Evolutionary conservation across 2,888 invertebrate species (phyloP).

Genomic region (Lampropteryx suffumata): DNA sequence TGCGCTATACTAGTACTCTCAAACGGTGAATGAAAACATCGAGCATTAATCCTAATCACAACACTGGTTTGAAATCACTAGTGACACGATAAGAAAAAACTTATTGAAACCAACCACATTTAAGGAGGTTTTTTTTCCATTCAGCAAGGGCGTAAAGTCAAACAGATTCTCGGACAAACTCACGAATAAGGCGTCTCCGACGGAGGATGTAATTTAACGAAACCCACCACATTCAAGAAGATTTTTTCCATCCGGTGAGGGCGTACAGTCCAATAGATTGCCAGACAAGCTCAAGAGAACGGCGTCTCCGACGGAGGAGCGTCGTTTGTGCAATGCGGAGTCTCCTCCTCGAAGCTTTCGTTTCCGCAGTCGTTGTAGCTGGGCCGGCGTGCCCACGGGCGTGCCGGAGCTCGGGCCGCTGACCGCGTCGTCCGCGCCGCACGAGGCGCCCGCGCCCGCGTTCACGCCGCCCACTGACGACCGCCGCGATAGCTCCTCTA

Average conservation of each 20-base stretch:
- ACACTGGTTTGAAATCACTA: too few species aligned
- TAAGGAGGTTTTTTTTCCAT: too few species aligned
- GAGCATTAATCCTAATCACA: too few species aligned
- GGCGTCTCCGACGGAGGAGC: constrained; percentile 93
- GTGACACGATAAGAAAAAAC: too few species aligned
- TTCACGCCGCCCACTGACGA: constrained; percentile 66
- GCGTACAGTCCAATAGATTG: constrained; percentile 94
- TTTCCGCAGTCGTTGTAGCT: constrained; percentile 85
- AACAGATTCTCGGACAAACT: too few species aligned
- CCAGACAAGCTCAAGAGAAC: constrained; percentile 92
- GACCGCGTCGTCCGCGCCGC: constrained; percentile 35
- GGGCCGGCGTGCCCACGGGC: constrained; percentile 61
- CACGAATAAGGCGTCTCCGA: too few species aligned
- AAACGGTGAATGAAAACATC: too few species aligned
- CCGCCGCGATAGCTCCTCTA: constrained; percentile 76
- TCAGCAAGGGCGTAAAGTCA: too few species aligned
- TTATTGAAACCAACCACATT: too few species aligned
- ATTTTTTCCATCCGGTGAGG: constrained; percentile 89
- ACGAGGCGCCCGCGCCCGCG: constrained; percentile 34
- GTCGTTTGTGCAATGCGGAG: constrained; percentile 87
- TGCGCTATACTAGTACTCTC: too few species aligned
- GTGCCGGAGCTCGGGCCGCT: constrained; percentile 36
- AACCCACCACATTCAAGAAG: constrained; percentile 73
- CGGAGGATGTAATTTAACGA: too few species aligned
- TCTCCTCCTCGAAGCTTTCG: constrained; percentile 87